Evolutionary conservation across 2,113 vertebrate genomes (phyloP).

Genomic region (Alligator mississippiensis): DNA sequence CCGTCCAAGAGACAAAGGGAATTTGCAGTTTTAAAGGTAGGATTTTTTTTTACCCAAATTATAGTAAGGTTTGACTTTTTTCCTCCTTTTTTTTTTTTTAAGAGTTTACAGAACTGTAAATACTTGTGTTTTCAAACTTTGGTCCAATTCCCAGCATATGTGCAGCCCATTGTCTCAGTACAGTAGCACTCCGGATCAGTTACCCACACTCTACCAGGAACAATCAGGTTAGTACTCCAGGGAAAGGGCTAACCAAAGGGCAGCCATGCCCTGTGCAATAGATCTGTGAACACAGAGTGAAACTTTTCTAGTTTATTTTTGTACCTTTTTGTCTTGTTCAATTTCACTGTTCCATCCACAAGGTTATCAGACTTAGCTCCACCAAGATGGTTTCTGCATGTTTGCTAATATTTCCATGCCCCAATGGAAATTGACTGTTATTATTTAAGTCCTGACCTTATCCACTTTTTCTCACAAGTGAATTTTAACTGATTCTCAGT

Average conservation of each 20-base stretch:
- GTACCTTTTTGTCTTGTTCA: slow-evolving; percentile 4
- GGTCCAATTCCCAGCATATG: background rate
- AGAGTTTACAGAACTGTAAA: slow-evolving; percentile 71
- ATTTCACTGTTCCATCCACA: slow-evolving; percentile 23
- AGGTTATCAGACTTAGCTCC: background rate
- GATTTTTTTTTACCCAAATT: slow-evolving; percentile 39
- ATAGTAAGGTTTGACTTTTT: slow-evolving; percentile 36
- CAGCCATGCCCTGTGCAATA: slow-evolving; percentile 20
- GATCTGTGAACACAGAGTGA: background rate
- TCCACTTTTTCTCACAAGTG: background rate
- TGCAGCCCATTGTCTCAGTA: background rate
- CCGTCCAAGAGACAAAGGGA: slow-evolving; percentile 22
- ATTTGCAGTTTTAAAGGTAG: slow-evolving; percentile 66
- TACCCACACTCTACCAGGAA: background rate
- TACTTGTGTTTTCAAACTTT: slow-evolving; percentile 43
- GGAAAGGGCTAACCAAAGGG: slow-evolving; percentile 69
- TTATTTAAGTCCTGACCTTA: background rate
- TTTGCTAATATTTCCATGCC: slow-evolving; percentile 3
- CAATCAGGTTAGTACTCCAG: slow-evolving; percentile 27
- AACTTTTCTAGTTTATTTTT: slow-evolving; percentile 52
- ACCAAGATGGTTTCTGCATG: background rate
- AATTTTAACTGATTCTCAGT: background rate
- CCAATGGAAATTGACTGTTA: background rate
- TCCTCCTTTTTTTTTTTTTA: slow-evolving; percentile 48
- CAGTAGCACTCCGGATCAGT: background rate